Base-by-base conservation (phyloP, 2,113 vertebrate species). In the Brachypodius melanocephalos region DNA sequence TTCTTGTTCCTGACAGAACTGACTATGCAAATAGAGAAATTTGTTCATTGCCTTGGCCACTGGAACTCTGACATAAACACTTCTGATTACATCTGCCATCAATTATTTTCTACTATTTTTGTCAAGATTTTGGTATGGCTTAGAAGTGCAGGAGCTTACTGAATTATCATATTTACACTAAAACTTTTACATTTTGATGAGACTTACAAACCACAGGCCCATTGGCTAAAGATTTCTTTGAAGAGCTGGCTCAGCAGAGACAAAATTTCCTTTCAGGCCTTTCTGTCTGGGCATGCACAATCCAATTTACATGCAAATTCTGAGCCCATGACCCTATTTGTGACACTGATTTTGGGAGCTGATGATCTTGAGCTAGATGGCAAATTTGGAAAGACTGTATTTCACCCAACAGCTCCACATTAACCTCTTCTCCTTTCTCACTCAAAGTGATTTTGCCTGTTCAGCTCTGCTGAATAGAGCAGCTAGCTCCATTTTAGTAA, bases 261-360 rank as follows among this genome's bases (percentile, higher is more conserved):
- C 52, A 81, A 88, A 89, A 68, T 49, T 65, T 85, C 88, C 32
- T 46, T 89, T 86, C 38, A 73, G 32, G 10, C 9, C 46, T 74
- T 32, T 83, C 10, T 31, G 36, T 73, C 55, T 81, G 73, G 49
- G 38, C 43, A 81, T 17, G 28, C 12, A 80, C 45, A 95, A 49
- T 5, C 8, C n/a, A 69, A 89, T 87, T 95, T 94, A 74, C 55
- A 89, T 91, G 84, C 78, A 91, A 91, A 94, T 89, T 91, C 69
- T 1, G 3, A 89, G 72, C 48, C 77, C 55, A 48, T 67, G 51
- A 89, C 68, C 80, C 59, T 81, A 71, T 81, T 93, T 94, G 81
- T 85, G 90, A 57, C 66, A 91, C 49, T 89, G 74, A 72, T 91
- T 89, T 91, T 10, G 58, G 74, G 32, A 89, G 46, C n/a, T 88